Percentiles rank a stretch among this genome's conserved stretches.
Evolutionary conservation across 2,113 vertebrate genomes (phyloP).

Genomic region (Corythaixoides concolor): DNA sequence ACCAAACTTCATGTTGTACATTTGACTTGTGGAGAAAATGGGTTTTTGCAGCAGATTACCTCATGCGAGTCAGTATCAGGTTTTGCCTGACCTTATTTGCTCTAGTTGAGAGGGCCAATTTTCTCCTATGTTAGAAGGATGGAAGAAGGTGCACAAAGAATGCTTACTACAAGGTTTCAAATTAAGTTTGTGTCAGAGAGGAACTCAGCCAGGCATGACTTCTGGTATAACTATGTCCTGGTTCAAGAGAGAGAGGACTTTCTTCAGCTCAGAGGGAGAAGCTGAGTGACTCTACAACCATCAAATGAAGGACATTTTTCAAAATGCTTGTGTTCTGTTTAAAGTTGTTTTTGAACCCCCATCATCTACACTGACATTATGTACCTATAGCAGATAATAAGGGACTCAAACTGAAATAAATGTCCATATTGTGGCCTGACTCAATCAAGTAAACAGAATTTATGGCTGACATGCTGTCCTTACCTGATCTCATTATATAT

Average conservation of each 20-base stretch:
- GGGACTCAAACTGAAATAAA: background rate
- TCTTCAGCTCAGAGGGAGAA: background rate
- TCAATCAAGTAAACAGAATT: conserved; percentile 18
- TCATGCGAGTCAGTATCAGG: background rate
- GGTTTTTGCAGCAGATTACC: background rate
- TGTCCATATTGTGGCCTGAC: background rate
- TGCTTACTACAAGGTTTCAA: background rate
- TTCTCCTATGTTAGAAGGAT: background rate
- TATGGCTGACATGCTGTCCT: background rate
- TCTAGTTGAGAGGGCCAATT: background rate
- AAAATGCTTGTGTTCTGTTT: background rate
- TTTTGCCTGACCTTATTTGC: background rate
- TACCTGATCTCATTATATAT: background rate
- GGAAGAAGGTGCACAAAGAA: background rate
- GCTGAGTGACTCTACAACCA: background rate
- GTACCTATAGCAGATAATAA: background rate
- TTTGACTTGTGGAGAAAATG: background rate
- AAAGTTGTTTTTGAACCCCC: background rate
- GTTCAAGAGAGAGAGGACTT: background rate
- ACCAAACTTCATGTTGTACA: background rate
- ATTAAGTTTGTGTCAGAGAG: background rate
- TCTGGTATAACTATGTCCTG: background rate
- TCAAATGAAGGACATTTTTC: background rate
- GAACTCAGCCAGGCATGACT: background rate
- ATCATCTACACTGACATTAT: background rate